Base-by-base conservation (phyloP, 2,888 invertebrate genomes). In the Heliconius charithonia region DNA sequence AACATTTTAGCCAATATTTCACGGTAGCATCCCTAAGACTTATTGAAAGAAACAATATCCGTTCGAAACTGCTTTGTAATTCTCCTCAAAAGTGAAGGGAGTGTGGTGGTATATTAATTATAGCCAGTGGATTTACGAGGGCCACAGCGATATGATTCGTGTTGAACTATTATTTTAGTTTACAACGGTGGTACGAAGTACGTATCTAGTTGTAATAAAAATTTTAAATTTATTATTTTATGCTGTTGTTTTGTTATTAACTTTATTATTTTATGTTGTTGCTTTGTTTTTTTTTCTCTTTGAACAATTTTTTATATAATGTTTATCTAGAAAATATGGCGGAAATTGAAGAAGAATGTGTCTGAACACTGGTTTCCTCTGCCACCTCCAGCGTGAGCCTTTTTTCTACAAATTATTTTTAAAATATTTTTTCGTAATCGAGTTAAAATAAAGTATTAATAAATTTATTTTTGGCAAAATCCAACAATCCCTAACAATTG, bases 101-200 rank as follows among this genome's bases (percentile, higher is more conserved):
- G 85, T 85, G 87, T 87, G 86, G 85, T 85, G 85, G 87, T 87
- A 86, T 85, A 83, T 84, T 85, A 86, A 88, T 89, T 87, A 88
- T 87, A 86, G 62, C 65, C 74, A 76, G 72, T 73, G 76, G 51
- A 76, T 79, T 79, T 65, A 65, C 65, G 45, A 72, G 77, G 77
- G 77, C 72, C 66, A 32, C 63, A 51, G 25, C 51, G 51, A 65
- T 63, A 63, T 74, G 74, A 74, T 65, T 74, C 65, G 27, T 74
- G 45, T 19, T 29, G 19, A 27, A 22, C 45, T 74, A 74, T 74
- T 74, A 74, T 63, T 65, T 45, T 22, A 45, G n/a, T 10, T n/a
- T 32, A 73, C 37, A 41, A 19, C 25, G 62, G 16, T 25, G 25
- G 19, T 59, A 59, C 59, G 16, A 45, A 16, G 45, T 45, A 4